Percentiles rank a stretch among this genome's conserved stretches.
Conservation (phyloP, 2,888 invertebrate species). For the Dexiosoma caninum region DNA sequence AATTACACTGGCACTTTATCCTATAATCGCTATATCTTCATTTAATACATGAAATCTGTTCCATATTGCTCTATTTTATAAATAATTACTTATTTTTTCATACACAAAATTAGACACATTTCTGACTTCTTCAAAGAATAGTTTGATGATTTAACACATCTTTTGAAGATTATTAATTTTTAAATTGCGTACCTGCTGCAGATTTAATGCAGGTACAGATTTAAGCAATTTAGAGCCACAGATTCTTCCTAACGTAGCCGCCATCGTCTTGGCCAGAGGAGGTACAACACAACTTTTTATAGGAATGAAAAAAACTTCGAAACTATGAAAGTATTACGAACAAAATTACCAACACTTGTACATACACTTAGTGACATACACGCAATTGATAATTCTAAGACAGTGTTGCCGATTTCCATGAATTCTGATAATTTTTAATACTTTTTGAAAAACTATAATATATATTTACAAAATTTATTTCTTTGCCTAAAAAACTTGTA, state of each 20-base stretch:
- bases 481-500: no score
- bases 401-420: constrained; percentile 13
- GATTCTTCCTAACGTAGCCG: constrained; percentile 91
- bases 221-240: constrained; percentile 90
- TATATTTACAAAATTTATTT: no score
- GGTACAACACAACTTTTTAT: constrained; percentile 72
- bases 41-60: background rate
- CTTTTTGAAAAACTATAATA: no score
- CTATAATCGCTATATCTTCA: background rate
- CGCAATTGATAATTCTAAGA: background rate
- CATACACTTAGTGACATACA: no score
- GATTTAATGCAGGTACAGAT: constrained; percentile 82
- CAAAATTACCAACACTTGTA: constrained; percentile 38
- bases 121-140: background rate
- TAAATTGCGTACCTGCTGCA: constrained; percentile 81
- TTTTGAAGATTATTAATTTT: background rate
- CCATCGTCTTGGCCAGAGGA: constrained; percentile 90
- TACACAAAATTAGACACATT: constrained; percentile 43
- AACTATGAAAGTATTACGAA: constrained; percentile 61
- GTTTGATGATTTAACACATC: constrained; percentile 42
- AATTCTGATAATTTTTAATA: no score
- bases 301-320: constrained; percentile 70
- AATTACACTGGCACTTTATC: constrained; percentile 21
- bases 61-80: background rate
- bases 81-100: constrained; percentile 16